phyloP scores from a whole-genome alignment of 2,797 vertebrate genomes.

The Amniataba percoides region DNA sequence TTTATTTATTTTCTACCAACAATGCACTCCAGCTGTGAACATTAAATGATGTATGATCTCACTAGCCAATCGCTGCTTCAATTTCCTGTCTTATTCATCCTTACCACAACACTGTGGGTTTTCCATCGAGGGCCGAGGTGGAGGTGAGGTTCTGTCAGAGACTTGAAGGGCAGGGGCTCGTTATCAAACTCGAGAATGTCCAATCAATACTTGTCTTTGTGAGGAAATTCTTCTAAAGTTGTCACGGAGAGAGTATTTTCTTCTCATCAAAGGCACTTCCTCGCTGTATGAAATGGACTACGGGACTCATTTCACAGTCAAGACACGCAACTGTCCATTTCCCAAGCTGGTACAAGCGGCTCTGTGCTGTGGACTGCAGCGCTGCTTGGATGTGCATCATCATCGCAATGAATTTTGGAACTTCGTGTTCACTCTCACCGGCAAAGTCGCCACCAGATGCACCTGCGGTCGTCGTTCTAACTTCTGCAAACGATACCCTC shows the following conservation, averaged over 20 bases:
- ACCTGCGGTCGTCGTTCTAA: neutral
- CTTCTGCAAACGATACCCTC: neutral
- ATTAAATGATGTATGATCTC: neutral
- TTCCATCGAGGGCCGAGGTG: neutral
- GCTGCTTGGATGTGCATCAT: neutral
- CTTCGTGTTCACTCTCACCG: slow-evolving; percentile 5
- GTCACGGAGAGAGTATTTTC: slow-evolving; percentile 2
- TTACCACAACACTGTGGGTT: neutral
- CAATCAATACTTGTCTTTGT: slow-evolving; percentile 45
- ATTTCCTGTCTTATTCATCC: neutral
- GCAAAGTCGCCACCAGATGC: neutral
- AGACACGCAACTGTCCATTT: slow-evolving; percentile 15
- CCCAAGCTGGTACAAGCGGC: neutral
- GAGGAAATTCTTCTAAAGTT: slow-evolving; percentile 22
- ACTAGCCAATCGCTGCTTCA: neutral
- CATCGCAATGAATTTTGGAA: neutral
- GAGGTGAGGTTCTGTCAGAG: slow-evolving; percentile 1
- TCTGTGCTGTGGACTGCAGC: neutral
- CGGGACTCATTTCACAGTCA: slow-evolving; percentile 23
- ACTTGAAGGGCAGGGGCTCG: slow-evolving; percentile 2
- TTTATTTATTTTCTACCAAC: neutral
- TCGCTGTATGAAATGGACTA: slow-evolving; percentile 25
- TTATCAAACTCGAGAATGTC: slow-evolving; percentile 34
- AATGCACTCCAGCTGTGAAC: neutral
- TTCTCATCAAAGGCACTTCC: slow-evolving; percentile 27